These are phyloP conservation scores for Anguilla anguilla DNA, from an alignment of 2,797 vertebrate genomes.

Conservation along the genomic window DNA sequence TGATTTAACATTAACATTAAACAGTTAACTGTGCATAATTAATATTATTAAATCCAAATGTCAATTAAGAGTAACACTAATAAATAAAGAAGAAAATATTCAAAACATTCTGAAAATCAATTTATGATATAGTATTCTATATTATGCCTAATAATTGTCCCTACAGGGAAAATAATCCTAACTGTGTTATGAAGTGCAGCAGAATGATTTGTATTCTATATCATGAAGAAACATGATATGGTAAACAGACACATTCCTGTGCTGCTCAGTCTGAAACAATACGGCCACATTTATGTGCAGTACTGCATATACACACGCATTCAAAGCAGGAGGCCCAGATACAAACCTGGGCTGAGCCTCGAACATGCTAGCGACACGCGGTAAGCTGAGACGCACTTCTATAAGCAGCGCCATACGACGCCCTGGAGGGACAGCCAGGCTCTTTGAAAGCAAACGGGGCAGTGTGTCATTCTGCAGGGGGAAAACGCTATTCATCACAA, in stretches of 20 bases:
- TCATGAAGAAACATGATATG: not conserved
- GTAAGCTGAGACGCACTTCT: constrained; percentile 26
- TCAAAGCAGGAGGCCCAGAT: constrained; percentile 21
- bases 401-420: constrained; percentile 38
- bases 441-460: constrained; percentile 32
- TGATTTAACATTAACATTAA: not conserved
- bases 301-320: not conserved
- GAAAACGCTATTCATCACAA: not conserved
- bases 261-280: not conserved
- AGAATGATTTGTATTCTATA: not conserved
- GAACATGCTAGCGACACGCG: constrained; percentile 35
- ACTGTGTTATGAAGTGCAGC: not conserved
- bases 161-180: not conserved
- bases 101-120: not conserved
- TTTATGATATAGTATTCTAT: not conserved
- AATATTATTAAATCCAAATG: no score
- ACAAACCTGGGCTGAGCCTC: not conserved
- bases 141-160: not conserved
- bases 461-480: constrained; percentile 37
- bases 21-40: not conserved
- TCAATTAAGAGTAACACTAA: no score
- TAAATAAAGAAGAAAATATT: not conserved
- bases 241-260: not conserved
- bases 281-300: not conserved
- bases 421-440: constrained; percentile 18